A percentile compares a stretch with the other conserved stretches of the same genome.
Conservation (phyloP, 2,797 vertebrate species). For the Hafferia zeledoni region DNA sequence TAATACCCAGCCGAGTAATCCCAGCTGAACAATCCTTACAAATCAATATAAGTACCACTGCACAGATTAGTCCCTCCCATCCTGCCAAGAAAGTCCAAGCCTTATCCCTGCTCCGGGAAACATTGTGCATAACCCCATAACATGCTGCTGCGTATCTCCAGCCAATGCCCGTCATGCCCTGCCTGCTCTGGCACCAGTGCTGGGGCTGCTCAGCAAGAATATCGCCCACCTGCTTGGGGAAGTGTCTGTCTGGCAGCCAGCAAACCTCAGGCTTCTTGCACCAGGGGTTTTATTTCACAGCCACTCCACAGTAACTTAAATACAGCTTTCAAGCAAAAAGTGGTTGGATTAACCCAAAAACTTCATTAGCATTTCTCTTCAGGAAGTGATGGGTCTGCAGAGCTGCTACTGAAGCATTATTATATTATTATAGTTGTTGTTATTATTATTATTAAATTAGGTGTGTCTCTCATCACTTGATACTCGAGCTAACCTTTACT, state of each 20-base stretch:
- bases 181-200: background rate
- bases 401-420: background rate
- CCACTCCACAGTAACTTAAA: background rate
- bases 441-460: background rate
- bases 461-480: background rate
- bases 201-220: background rate
- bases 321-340: background rate
- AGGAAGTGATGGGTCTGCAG: background rate
- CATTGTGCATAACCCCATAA: background rate
- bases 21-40: conserved; percentile 18
- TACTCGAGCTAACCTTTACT: background rate
- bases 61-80: background rate
- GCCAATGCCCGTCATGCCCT: background rate
- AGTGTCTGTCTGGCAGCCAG: background rate
- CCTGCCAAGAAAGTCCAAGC: background rate
- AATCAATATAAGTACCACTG: background rate
- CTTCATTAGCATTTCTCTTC: background rate
- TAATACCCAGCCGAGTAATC: conserved; percentile 14
- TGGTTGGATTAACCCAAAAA: background rate
- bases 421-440: background rate
- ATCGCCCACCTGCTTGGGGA: accelerated
- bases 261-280: background rate
- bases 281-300: background rate
- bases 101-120: background rate
- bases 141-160: accelerated